Evolutionary conservation across 2,888 invertebrate genomes (phyloP), one percentile per base, ranked within the genome.

Genomic region (Tipula vernalis): DNA sequence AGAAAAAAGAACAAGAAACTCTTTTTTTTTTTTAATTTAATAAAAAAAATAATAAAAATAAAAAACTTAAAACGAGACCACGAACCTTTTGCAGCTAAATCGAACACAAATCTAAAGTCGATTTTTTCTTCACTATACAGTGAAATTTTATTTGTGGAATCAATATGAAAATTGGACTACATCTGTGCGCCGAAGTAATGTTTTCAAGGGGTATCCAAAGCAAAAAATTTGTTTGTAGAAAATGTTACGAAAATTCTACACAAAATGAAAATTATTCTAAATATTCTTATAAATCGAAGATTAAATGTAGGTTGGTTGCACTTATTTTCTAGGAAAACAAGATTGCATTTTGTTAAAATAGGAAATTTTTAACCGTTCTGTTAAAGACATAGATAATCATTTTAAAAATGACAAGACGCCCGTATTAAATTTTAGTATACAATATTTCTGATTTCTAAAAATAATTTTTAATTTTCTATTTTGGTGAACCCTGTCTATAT

Each of bases 1-100:
- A 15, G 44, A 85, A 85, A 85, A 85, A 15, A 42, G 42, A 85
- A 85, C 28, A 42, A 15, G 42, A 41, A 85, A 85, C n/a, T 85
- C 15, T 85, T 36, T 85, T 44, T 85, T 85, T 42, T 36, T 41
- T 85, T 85, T 42, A 42, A 18, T 85, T 85, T 18, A 42, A 85
- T 85, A 84, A 36, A 84, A 84, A 41, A 84, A 84, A 51, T 51
- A 71, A 84, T 84, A 39, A 84, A 84, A 84, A 41, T 39, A 84
- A 84, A 41, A 84, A 41, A 84, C 39, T 51, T 85, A 41, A 87
- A 71, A 86, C 87, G 86, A 83, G 47, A 86, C 47, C 89, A 90
- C 90, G 89, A 90, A 91, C 91, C 91, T 91, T 91, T 90, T 90
- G 90, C 90, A 90, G 90, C 90, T 89, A 90, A 90, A 90, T 91